phyloP scores from a whole-genome alignment of 2,888 invertebrate genomes.

The Branchinecta sandiegonensis region DNA sequence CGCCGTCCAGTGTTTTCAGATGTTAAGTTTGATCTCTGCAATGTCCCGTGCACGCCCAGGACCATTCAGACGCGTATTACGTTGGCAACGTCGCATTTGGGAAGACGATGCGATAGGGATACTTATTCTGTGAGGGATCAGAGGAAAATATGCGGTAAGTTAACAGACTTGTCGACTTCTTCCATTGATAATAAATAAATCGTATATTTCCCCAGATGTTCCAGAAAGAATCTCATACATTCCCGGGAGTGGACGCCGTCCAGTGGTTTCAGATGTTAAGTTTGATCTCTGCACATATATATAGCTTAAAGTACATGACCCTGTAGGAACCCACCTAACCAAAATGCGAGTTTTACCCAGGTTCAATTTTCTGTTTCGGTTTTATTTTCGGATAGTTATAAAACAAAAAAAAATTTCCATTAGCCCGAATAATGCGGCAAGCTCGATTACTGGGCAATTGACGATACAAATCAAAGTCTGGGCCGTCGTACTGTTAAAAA shows the following conservation, averaged over 20 bases:
- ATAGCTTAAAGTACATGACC: too few species aligned
- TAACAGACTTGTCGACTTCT: too few species aligned
- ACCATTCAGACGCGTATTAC: conserved; percentile 41
- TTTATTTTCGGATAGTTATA: too few species aligned
- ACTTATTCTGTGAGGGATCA: conserved; percentile 75
- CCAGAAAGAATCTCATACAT: conserved; percentile 74
- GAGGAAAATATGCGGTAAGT: conserved; percentile 59
- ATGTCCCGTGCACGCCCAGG: conserved; percentile 39
- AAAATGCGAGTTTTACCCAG: too few species aligned
- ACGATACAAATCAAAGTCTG: too few species aligned
- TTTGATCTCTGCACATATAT: conserved; percentile 42
- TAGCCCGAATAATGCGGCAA: too few species aligned
- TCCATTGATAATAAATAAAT: too few species aligned
- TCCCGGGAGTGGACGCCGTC: conserved; percentile 62
- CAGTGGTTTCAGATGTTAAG: conserved; percentile 60
- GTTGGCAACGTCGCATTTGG: conserved; percentile 68
- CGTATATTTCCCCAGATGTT: conserved; percentile 42
- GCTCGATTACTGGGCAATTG: too few species aligned
- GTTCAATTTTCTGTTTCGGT: too few species aligned
- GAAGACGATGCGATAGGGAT: conserved; percentile 90
- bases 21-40: conserved; percentile 48
- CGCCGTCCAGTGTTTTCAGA: conserved; percentile 63
- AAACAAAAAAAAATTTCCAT: too few species aligned
- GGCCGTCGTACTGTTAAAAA: too few species aligned
- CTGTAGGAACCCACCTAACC: too few species aligned